Conservation (phyloP, 2,113 vertebrate species). For the Myanophis thanlyinensis region DNA sequence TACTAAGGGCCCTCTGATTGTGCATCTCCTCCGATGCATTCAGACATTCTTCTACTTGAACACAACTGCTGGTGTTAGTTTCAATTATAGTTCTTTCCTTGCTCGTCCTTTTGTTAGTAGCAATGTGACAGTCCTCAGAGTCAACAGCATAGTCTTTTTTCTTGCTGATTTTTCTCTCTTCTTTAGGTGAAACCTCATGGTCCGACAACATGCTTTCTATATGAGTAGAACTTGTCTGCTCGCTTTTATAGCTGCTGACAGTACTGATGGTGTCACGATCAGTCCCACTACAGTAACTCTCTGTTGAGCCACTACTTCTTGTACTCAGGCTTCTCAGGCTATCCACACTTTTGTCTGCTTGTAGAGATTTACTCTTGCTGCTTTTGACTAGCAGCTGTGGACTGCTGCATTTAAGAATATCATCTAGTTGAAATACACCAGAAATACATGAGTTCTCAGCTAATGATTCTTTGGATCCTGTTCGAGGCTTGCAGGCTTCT, state of each 20-base stretch:
- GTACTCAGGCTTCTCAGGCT: slow-evolving; percentile 94
- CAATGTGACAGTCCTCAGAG: slow-evolving; percentile 66
- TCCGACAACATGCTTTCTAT: slow-evolving; percentile 90
- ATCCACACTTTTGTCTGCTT: slow-evolving; percentile 88
- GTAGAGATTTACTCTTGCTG: slow-evolving; percentile 75
- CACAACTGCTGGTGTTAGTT: slow-evolving; percentile 37
- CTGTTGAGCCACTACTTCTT: slow-evolving; percentile 91
- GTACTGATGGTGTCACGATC: slow-evolving; percentile 97
- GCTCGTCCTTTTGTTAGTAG: slow-evolving; percentile 78
- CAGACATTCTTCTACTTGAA: slow-evolving; percentile 59
- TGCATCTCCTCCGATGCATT: slow-evolving; percentile 56
- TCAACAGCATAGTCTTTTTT: slow-evolving; percentile 64
- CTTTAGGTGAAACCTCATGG: slow-evolving; percentile 78
- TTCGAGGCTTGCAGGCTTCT: slow-evolving; percentile 83
- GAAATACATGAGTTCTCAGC: slow-evolving; percentile 73
- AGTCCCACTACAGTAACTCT: slow-evolving; percentile 96
- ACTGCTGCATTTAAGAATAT: slow-evolving; percentile 71
- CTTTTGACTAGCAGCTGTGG: slow-evolving; percentile 71
- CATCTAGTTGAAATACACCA: slow-evolving; percentile 77
- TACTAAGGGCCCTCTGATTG: slow-evolving; percentile 68
- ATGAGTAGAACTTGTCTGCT: slow-evolving; percentile 95
- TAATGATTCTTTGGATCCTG: slow-evolving; percentile 76
- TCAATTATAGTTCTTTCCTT: slow-evolving; percentile 71
- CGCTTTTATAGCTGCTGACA: slow-evolving; percentile 93
- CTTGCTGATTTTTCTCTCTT: slow-evolving; percentile 65